Evolutionary conservation across 2,113 vertebrate genomes (phyloP), one percentile per base, ranked within the genome.

Genomic region (Saguinus midas): DNA sequence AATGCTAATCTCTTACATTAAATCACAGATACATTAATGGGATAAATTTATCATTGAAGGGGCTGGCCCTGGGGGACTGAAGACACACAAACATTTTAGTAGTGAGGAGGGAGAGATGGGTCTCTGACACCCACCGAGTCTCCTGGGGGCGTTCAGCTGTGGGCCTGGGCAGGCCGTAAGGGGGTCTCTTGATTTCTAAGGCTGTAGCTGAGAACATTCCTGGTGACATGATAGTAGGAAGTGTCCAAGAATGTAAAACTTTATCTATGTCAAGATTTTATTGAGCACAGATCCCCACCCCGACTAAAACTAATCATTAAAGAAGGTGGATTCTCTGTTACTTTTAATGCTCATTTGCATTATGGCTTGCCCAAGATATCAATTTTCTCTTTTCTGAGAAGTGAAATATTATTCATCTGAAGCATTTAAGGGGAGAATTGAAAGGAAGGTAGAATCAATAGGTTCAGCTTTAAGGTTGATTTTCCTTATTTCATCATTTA

Each of bases 321-420:
- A 96, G 98, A 98, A 95, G 87, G 97, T 96, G 94, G 98, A 96
- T 98, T 97, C 82, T 45, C 89, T 93, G 97, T 96, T 98, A 98
- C 97, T 97, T 98, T 76, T 95, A 97, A 98, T 98, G 96, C 97
- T 98, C 98, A 98, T 98, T 98, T 98, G 97, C 96, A 97, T 98
- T 98, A 97, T 96, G 80, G 57, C 87, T 94, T 90, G 90, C 72
- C 23, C 25, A 80, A 88, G 92, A 97, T 87, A 95, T 96, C 76
- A 95, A 73, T 90, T 98, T 98, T 96, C 97, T 98, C 96, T 96
- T 82, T 80, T 95, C 79, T 82, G 21, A 91, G 57, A 95, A 97
- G 89, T 95, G 85, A 95, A 97, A 96, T 96, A 97, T 98, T 98
- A 97, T 96, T 98, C 97, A 97, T 97, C 97, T 97, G 91, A 97